These are phyloP conservation scores for Synaphobranchus kaupii DNA, from an alignment of 2,797 vertebrate species.

Conservation along the genomic window DNA sequence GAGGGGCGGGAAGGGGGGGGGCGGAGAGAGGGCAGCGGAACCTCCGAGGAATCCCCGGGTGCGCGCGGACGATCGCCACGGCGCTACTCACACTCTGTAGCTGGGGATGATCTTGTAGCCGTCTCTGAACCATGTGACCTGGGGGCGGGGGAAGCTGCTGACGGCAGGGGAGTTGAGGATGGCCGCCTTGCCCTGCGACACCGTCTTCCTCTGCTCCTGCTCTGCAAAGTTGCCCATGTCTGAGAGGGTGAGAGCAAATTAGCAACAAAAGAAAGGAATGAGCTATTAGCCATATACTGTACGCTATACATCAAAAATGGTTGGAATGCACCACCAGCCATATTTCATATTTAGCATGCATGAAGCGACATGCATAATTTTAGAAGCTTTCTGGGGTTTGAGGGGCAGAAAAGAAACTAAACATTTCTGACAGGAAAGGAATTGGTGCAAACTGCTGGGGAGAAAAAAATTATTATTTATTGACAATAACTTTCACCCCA, in stretches of 20 bases:
- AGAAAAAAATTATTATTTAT: slow-evolving; percentile 21
- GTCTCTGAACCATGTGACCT: slow-evolving; percentile 93
- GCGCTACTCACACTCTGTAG: slow-evolving; percentile 84
- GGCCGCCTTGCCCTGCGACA: slow-evolving; percentile 79
- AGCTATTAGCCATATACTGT: background rate
- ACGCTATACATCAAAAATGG: too few relatives aligned
- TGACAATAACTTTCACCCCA: slow-evolving; percentile 11
- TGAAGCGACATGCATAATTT: slow-evolving; percentile 2
- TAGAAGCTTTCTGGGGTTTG: slow-evolving; percentile 4
- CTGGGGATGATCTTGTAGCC: slow-evolving; percentile 93
- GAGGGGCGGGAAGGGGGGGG: slow-evolving; percentile 32
- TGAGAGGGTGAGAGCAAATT: slow-evolving; percentile 54
- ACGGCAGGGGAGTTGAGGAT: slow-evolving; percentile 77
- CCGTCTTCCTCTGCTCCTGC: slow-evolving; percentile 77
- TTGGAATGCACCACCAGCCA: background rate
- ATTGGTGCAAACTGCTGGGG: slow-evolving; percentile 1
- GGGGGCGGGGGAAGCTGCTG: slow-evolving; percentile 78
- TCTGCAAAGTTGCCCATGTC: slow-evolving; percentile 82
- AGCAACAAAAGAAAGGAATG: background rate
- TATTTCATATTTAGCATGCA: background rate
- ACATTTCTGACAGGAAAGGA: slow-evolving; percentile 29
- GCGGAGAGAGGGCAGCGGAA: slow-evolving; percentile 2
- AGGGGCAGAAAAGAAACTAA: slow-evolving; percentile 16
- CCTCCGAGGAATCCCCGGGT: slow-evolving; percentile 17
- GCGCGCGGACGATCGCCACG: slow-evolving; percentile 53